Evolutionary conservation across 2,888 invertebrate species (phyloP), one percentile per base, ranked within the genome.

Genomic region (Ellobium chinense): DNA sequence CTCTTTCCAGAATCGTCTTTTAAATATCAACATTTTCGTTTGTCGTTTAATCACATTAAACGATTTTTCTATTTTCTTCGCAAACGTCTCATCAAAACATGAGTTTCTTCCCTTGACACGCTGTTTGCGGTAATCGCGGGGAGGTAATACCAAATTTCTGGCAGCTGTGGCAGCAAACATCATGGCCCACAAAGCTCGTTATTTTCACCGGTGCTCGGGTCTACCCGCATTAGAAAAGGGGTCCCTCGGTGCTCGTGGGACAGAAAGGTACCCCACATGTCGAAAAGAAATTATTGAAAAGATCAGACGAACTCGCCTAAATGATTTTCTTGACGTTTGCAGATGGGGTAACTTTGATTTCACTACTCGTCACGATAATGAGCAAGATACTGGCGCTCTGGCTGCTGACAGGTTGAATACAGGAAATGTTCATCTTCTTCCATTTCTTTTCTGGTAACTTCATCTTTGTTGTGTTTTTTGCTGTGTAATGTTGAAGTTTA

Each of bases 281-380:
- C 31, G 70, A 70, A 70, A 69, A 58, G 39, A 70, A 70, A 70
- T 70, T 31, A 70, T 70, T 70, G 70, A 58, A 58, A 70, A 70
- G 58, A 58, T 58, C 58, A 56, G 34, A 56, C 34, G 58, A 56
- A 70, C 70, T 58, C 21, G 39, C 37, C 18, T 12, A 60, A 58
- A 60, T 56, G 60, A n/a, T 68, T 39, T 37, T 62, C 3, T 69
- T 36, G 56, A 24, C 29, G 77, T 69, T 29, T 34, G 78, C 63
- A 63, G n/a, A 46, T 75, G 46, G 46, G 46, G 18, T 12, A 18
- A 18, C 46, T 46, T 46, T 46, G 46, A 18, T 46, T 46, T 46
- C 46, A 46, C 18, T 46, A 46, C 46, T 46, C 46, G 46, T 46
- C 46, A 46, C 46, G 46, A 46, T 46, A 12, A 46, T 46, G 46